These are phyloP conservation scores for Bradypus variegatus DNA, from an alignment of 2,797 vertebrate genomes.

Conservation along the genomic window DNA sequence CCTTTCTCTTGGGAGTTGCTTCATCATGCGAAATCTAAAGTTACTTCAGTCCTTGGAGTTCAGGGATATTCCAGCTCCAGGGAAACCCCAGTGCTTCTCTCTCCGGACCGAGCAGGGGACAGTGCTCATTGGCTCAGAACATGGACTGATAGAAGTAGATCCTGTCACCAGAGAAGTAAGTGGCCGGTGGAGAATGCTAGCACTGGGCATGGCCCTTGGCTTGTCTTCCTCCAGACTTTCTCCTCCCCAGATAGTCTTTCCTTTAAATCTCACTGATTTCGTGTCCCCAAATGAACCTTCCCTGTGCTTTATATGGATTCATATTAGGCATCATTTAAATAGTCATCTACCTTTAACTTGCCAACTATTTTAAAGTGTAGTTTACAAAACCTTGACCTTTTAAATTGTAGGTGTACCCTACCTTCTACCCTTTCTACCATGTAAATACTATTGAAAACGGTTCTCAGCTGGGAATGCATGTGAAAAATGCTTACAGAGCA, in stretches of 20 bases:
- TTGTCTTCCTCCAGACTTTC: neutral
- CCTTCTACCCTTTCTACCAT: neutral
- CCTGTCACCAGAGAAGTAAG: constrained; percentile 78
- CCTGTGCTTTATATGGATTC: neutral
- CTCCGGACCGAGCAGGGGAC: constrained; percentile 76
- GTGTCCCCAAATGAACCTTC: neutral
- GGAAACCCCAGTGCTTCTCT: constrained; percentile 78
- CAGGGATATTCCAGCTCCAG: constrained; percentile 68
- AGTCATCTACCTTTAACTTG: neutral
- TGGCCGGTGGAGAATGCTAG: neutral
- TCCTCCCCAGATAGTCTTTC: neutral
- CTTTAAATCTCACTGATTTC: neutral
- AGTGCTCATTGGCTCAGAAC: constrained; percentile 79
- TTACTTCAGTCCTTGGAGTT: constrained; percentile 75
- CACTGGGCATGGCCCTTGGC: neutral
- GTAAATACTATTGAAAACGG: neutral
- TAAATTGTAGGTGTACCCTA: neutral
- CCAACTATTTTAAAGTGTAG: neutral
- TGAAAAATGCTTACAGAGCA: neutral
- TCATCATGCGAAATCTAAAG: constrained; percentile 88
- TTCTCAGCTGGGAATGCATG: neutral
- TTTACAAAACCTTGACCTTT: neutral
- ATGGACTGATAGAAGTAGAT: constrained; percentile 81
- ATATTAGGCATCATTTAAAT: neutral
- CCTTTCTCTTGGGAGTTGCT: neutral